Evolutionary conservation across 2,888 invertebrate species (phyloP).

Genomic region (Amphipoea lucens): DNA sequence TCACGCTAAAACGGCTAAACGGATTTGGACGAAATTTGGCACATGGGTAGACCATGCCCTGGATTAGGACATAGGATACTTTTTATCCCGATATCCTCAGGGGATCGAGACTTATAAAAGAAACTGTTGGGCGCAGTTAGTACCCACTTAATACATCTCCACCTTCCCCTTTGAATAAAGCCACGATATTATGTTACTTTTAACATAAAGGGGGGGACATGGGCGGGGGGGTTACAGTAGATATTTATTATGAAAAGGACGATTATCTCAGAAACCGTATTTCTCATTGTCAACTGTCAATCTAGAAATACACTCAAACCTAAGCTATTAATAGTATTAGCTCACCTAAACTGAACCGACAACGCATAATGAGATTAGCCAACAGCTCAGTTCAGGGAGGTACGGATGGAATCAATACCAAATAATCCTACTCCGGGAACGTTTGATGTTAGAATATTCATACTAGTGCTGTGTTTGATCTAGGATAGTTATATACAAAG

Average conservation of each 20-base stretch:
- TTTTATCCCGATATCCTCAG: too few relatives aligned
- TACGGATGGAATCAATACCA: slow-evolving; percentile 44
- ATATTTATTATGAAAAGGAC: neutral
- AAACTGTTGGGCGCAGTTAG: too few relatives aligned
- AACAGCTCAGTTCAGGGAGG: slow-evolving; percentile 29
- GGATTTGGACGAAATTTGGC: too few relatives aligned
- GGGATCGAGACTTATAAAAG: too few relatives aligned
- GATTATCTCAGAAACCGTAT: neutral
- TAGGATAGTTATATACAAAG: slow-evolving; percentile 26
- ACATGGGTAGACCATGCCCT: too few relatives aligned
- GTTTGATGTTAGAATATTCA: slow-evolving; percentile 54
- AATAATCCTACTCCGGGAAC: slow-evolving; percentile 40
- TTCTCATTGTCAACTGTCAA: neutral
- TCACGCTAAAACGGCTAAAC: too few relatives aligned
- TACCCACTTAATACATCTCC: neutral
- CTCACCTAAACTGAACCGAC: slow-evolving; percentile 31
- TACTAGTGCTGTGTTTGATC: slow-evolving; percentile 36
- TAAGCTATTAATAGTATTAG: slow-evolving; percentile 26
- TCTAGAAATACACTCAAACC: slow-evolving; percentile 6
- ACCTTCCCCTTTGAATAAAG: neutral
- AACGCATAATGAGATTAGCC: slow-evolving; percentile 41
- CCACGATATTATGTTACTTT: neutral
- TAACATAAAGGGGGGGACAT: neutral
- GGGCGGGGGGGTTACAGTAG: neutral
- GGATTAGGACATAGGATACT: too few relatives aligned